A percentile compares a stretch with the other conserved stretches of the same genome.
phyloP scores from a whole-genome alignment of 2,113 vertebrate genomes.

The Cyprinodon tularosa region DNA sequence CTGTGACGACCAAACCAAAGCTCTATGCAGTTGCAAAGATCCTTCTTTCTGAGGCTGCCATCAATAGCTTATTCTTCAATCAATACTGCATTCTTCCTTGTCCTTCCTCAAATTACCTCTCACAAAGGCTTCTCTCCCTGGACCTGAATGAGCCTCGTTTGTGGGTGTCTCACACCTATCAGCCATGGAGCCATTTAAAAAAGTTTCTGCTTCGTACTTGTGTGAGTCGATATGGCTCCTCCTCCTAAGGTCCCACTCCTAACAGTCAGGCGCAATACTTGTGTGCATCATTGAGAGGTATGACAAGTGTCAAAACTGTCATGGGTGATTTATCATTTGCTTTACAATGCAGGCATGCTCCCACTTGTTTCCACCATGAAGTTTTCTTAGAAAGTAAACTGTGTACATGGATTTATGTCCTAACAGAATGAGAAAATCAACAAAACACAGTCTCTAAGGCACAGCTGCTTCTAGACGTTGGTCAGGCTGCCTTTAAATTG shows the following conservation, averaged over 20 bases:
- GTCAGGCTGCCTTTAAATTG: slow-evolving; percentile 31
- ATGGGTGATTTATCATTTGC: neutral
- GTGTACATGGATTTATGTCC: neutral
- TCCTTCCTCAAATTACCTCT: slow-evolving; percentile 45
- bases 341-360: slow-evolving; percentile 2
- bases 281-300: slow-evolving; percentile 17
- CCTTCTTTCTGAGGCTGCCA: slow-evolving; percentile 24
- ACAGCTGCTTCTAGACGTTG: slow-evolving; percentile 17
- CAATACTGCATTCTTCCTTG: slow-evolving; percentile 19
- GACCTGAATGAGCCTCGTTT: slow-evolving; percentile 20
- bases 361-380: neutral
- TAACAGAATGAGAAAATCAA: slow-evolving; percentile 5
- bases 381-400: neutral
- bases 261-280: slow-evolving; percentile 13
- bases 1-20: slow-evolving; percentile 33
- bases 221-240: slow-evolving; percentile 19
- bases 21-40: slow-evolving; percentile 29
- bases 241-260: neutral
- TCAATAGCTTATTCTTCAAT: slow-evolving; percentile 41
- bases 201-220: slow-evolving; percentile 7
- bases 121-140: slow-evolving; percentile 35
- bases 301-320: slow-evolving; percentile 47
- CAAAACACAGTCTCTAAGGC: neutral
- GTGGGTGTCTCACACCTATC: slow-evolving; percentile 32
- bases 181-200: slow-evolving; percentile 24